Evolutionary conservation across 2,113 vertebrate genomes (phyloP), one percentile per base, ranked within the genome.

Genomic region (Lasiurus cinereus): DNA sequence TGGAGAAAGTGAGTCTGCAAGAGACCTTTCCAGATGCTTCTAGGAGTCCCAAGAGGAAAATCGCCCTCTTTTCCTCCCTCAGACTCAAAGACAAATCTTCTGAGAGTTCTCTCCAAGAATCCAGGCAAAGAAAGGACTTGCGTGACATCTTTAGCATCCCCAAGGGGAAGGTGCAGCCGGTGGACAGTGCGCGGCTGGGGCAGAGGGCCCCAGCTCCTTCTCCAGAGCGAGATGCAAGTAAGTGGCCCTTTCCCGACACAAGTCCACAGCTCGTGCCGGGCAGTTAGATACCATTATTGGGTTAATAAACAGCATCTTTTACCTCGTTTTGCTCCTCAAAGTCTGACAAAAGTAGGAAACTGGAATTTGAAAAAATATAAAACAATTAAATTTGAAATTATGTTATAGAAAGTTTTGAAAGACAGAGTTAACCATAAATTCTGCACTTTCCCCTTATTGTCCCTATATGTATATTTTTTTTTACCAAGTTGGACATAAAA

Each of bases 1-100:
- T 98, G 1, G 98, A 98, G 85, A 99, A 97, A 94, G 98, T 98
- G 93, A 98, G 93, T 13, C 96, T 98, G 90, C 97, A 97, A 64
- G 98, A 98, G 56, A 96, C 90, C 39, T 33, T 91, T 12, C 36
- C 89, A 21, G 96, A 88, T 9, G 21, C 78, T 88, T 24, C 96
- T 0, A 74, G 79, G 56, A 50, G 70, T 84, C 33, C 15, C 48
- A 97, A 97, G 69, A 83, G 93, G 76, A 97, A 76, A 33, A 33
- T 84, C 69, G 77, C 50, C 0, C 22, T 96, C 4, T 96, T 97
- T 91, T 97, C 98, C 46, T 97, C 98, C 78, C 48, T 96, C 64
- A 94, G 97, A 92, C 84, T 93, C 77, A 96, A 93, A 90, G 97
- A 90, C 54, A 96, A 95, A 86, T 66, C 83, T 82, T 70, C 70